Evolutionary conservation across 2,113 vertebrate genomes (phyloP).

Genomic region (Sisor rabdophorus): DNA sequence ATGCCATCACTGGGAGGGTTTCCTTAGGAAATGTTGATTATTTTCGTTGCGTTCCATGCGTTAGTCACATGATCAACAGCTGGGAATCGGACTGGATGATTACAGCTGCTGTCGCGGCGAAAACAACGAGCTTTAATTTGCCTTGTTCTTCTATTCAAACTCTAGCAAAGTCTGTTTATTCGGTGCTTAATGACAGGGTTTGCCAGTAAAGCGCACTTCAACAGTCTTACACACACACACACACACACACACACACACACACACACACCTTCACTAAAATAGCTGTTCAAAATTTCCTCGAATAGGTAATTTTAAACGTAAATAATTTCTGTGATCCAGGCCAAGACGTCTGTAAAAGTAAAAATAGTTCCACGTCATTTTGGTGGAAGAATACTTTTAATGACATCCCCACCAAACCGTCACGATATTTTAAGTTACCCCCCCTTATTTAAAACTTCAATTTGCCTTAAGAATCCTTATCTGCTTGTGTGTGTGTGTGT

Average conservation of each 20-base stretch:
- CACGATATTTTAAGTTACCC: too few species aligned
- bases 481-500: too few species aligned
- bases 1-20: background rate
- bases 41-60: slow-evolving; percentile 30
- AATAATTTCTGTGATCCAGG: too few species aligned
- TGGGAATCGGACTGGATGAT: slow-evolving; percentile 57
- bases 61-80: slow-evolving; percentile 46
- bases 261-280: too few species aligned
- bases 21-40: background rate
- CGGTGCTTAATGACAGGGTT: slow-evolving; percentile 34
- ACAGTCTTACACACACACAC: slow-evolving; percentile 18
- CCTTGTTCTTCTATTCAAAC: slow-evolving; percentile 24
- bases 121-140: slow-evolving; percentile 48
- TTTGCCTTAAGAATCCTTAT: too few species aligned
- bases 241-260: background rate
- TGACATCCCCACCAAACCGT: too few species aligned
- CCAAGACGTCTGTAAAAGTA: too few species aligned
- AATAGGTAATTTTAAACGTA: too few species aligned
- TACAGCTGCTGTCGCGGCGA: slow-evolving; percentile 41
- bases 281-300: too few species aligned
- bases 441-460: too few species aligned
- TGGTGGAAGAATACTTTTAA: too few species aligned
- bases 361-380: too few species aligned
- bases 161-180: slow-evolving; percentile 19
- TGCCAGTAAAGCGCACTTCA: slow-evolving; percentile 9